These are phyloP conservation scores for Pseudoatta argentina DNA, from an alignment of 1,140 invertebrate genomes.

Conservation along the genomic window DNA sequence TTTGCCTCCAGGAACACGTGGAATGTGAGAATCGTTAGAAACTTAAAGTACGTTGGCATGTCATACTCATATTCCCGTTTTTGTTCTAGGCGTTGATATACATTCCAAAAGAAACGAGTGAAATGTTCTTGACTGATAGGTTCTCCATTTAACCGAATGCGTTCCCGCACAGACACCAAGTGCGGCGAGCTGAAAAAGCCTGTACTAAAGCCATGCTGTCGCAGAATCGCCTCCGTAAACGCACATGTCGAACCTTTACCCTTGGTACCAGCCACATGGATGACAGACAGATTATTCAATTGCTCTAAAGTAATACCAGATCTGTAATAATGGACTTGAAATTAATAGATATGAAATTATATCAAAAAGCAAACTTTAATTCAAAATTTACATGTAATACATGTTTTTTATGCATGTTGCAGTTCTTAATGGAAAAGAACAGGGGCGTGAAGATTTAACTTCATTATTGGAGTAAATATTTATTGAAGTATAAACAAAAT, in stretches of 20 bases:
- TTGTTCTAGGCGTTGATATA: constrained; percentile 90
- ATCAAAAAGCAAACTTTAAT: background rate
- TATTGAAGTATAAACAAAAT: constrained; percentile 2
- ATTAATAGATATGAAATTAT: background rate
- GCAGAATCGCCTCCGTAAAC: constrained; percentile 95
- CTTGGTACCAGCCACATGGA: constrained; percentile 98
- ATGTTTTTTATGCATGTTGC: background rate
- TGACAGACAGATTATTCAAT: constrained; percentile 92
- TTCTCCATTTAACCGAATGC: constrained; percentile 95
- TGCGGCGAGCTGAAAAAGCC: constrained; percentile 99
- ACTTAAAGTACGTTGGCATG: constrained; percentile 98
- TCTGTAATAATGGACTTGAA: constrained; percentile 77
- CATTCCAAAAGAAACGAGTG: constrained; percentile 93
- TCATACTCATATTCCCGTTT: constrained; percentile 88
- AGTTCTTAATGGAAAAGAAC: constrained; percentile 13
- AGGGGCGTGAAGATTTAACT: background rate
- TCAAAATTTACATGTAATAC: background rate
- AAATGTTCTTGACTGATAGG: constrained; percentile 93
- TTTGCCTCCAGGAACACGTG: constrained; percentile 95
- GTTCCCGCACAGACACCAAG: constrained; percentile 95
- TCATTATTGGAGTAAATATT: no score
- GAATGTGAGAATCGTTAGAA: constrained; percentile 96
- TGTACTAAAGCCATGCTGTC: constrained; percentile 94
- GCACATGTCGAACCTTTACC: constrained; percentile 98
- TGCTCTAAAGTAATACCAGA: constrained; percentile 89